These are phyloP conservation scores for Lepidothrix coronata DNA, from an alignment of 2,113 vertebrate species.

Conservation along the genomic window DNA sequence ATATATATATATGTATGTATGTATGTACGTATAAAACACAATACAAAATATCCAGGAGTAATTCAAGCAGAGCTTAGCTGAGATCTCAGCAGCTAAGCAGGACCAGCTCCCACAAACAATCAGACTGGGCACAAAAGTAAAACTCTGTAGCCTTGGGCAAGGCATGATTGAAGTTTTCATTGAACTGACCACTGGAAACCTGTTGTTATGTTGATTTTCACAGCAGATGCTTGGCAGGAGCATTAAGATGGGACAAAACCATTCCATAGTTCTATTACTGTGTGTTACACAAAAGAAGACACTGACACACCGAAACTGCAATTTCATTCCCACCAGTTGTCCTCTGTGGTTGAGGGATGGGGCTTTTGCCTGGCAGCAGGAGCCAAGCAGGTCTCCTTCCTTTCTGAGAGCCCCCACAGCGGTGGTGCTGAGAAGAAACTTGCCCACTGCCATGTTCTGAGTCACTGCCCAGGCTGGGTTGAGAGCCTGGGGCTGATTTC, in stretches of 20 bases:
- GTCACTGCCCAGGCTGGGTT: background rate
- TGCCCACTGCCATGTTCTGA: background rate
- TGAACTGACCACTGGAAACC: background rate
- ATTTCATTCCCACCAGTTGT: background rate
- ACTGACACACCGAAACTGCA: fast-evolving
- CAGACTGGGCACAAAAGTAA: background rate
- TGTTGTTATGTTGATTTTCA: background rate
- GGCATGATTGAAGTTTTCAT: background rate
- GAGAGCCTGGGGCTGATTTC: background rate
- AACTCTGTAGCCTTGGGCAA: background rate
- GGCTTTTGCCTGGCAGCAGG: background rate
- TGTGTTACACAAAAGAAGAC: background rate
- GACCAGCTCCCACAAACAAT: background rate
- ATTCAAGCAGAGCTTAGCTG: background rate
- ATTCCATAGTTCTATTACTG: background rate
- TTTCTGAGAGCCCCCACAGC: too few relatives aligned
- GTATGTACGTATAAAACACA: background rate
- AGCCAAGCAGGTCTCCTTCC: background rate
- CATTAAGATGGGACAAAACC: background rate
- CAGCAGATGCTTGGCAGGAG: background rate
- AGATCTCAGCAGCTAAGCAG: background rate
- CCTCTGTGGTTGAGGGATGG: background rate
- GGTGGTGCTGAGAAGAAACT: background rate
- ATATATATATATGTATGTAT: too few relatives aligned
- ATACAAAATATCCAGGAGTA: background rate